Conservation (phyloP, 2,797 vertebrate genomes). For the Phataginus tetradactyla region DNA sequence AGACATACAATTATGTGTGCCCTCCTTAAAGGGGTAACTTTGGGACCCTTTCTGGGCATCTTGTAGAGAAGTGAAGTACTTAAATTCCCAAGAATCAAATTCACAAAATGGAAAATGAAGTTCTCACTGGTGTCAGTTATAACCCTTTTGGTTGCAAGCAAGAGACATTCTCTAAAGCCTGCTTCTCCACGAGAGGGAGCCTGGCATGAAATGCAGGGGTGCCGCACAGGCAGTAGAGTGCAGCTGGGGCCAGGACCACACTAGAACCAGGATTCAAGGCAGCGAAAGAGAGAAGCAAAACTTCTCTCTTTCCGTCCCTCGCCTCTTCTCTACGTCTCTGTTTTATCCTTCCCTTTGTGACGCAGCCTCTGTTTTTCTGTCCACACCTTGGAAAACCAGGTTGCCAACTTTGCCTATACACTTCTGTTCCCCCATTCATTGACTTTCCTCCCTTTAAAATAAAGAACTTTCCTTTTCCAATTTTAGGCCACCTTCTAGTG, state of each 20-base stretch:
- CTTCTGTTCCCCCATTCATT: neutral
- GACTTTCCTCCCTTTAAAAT: neutral
- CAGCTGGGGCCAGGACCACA: neutral
- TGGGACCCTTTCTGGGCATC: accelerated
- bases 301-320: neutral
- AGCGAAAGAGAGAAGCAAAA: neutral
- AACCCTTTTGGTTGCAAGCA: neutral
- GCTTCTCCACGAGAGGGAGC: neutral
- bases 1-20: neutral
- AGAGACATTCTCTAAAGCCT: neutral
- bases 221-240: too few relatives aligned
- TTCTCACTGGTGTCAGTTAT: neutral
- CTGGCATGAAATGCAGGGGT: neutral
- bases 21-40: neutral
- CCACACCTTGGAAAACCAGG: neutral
- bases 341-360: neutral
- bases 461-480: neutral
- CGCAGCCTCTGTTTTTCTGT: neutral
- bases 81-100: neutral
- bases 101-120: neutral
- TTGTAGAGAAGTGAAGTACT: neutral
- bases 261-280: neutral
- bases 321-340: neutral
- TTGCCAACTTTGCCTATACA: neutral
- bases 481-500: neutral